Evolutionary conservation across 2,888 invertebrate species (phyloP), one percentile per base, ranked within the genome.

Genomic region (Conchocele bisecta): DNA sequence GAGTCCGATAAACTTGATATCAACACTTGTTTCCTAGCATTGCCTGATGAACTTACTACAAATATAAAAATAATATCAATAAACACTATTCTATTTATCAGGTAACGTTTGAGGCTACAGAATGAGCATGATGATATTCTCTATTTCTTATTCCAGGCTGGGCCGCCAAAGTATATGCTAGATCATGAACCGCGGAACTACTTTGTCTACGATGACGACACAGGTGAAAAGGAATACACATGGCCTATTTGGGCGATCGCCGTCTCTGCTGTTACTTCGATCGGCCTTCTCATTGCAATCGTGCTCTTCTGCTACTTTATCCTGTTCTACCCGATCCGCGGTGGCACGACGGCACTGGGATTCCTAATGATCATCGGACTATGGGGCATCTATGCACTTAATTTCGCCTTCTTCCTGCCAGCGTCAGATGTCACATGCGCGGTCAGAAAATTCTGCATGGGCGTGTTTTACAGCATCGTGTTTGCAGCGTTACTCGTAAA

Each of bases 311-410:
- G 90, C 33, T 90, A 90, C 77, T 90, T 92, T 66, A 69, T 91
- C 35, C 79, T 89, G 57, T 83, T 83, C 29, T 91, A 91, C 74
- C 91, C 91, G 0, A 82, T 89, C 28, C 83, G 86, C n/a, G 86
- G 89, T 4, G 90, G 90, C 42, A 89, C 91, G 20, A 79, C 92
- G 0, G 82, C 90, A 5, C 83, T 92, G 2, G 92, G 91, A 3
- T 92, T 91, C 83, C 80, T 92, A 70, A 88, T 91, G 39, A 88
- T 92, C 46, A 70, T 91, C n/a, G 92, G 92, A 17, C 82, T 92
- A 48, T 74, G 92, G n/a, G 82, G 91, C 4, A 85, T 92, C 41
- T 92, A 91, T 75, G 87, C 86, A 31, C 84, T 91, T 61, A 92
- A 92, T 81, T 91, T 91, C 75, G 91, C 91, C 29, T 92, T 91